Conservation (phyloP, 64 coral and sea anemone genomes). For the Porites australiensis region DNA sequence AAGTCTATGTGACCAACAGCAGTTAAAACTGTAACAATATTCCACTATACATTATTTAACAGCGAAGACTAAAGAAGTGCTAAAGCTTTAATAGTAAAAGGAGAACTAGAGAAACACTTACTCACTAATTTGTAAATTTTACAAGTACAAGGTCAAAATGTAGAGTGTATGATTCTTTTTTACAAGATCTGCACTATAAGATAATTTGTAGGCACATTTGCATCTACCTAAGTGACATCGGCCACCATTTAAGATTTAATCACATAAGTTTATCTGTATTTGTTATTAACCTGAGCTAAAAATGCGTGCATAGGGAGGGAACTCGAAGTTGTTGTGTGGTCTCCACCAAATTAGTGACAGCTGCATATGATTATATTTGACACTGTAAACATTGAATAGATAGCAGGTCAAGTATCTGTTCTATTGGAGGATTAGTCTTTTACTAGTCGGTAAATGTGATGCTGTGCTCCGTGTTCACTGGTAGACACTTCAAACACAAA, state of each 20-base stretch:
- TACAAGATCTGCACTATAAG: not conserved
- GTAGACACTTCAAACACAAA: slow-evolving; percentile 99
- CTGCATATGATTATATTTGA: not conserved
- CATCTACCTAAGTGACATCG: not conserved
- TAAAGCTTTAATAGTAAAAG: no score
- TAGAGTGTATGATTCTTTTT: not conserved
- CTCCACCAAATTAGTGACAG: no score
- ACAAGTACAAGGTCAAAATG: no score
- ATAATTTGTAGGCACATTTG: not conserved
- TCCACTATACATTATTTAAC: not conserved
- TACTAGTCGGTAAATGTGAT: slow-evolving; percentile 95
- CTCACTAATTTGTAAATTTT: no score
- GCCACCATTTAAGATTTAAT: not conserved
- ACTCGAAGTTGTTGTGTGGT: no score
- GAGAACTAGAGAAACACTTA: no score
- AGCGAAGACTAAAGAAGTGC: not conserved
- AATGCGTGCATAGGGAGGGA: not conserved
- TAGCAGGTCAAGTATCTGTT: not conserved
- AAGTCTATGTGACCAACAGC: not conserved
- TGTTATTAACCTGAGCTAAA: not conserved
- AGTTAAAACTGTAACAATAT: not conserved
- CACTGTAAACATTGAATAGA: not conserved
- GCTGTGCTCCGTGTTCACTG: slow-evolving; percentile 98
- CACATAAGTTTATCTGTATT: not conserved
- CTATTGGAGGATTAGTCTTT: slow-evolving; percentile 77